Base-by-base conservation (phyloP, 2,113 vertebrate species). In the Actinemys pallida region DNA sequence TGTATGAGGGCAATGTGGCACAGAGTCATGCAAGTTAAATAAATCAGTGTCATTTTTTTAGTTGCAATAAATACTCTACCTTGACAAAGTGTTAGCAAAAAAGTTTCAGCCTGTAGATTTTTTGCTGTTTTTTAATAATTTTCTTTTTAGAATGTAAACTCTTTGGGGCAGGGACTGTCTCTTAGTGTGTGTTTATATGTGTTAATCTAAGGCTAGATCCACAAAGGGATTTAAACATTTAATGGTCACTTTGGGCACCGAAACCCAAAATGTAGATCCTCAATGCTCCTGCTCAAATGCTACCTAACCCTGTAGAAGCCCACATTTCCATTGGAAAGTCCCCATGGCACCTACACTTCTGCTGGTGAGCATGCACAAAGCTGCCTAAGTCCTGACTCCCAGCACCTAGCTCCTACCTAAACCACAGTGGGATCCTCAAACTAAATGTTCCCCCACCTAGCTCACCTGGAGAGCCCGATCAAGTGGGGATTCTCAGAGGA, bases 21-120 rank as follows among this genome's bases (percentile, higher is more conserved):
- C 6, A 96, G 88, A 83, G 84, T 72, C 88, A 86, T 54, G 57
- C 35, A 94, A 80, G n/a, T 92, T 95, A 92, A 96, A 95, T 52
- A 89, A 8, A 90, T 82, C 56, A 35, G 82, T 50, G 13, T 87
- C 42, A 78, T 45, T 90, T 81, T 54, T 89, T 87, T 7, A 92
- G 31, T 3, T 79, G 69, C 54, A 93, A 27, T 49, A 93, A 92
- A 87, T 87, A 84, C 42, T 47, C 65, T 81, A 45, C 0, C 0
- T 84, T 87, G 87, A 86, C 57, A 65, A 93, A 91, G 47, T n/a
- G 42, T 59, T 90, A 85, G 90, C 24, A 90, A 69, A n/a, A 69
- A n/a, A 83, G 31, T 42, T 45, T 31, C 17, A 83, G 17, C 81
- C 39, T 31, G 27, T 54, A 82, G 13, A n/a, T 39, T 25, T 25